Base-by-base conservation (phyloP, 30 jellyfish, hydroid and myxozoan species). In the Cassiopea xamachana region DNA sequence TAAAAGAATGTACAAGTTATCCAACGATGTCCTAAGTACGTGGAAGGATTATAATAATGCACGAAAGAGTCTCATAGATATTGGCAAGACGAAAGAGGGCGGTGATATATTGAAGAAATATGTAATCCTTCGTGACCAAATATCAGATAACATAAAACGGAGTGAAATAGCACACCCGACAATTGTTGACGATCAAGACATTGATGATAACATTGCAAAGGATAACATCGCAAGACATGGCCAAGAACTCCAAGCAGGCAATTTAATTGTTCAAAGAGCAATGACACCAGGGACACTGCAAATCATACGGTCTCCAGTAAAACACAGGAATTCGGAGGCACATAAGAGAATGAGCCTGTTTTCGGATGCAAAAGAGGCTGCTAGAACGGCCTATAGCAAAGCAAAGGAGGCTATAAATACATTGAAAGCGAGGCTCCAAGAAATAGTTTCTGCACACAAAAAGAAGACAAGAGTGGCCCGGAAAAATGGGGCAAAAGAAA, bases 21-120 rank as follows among this genome's bases (percentile, higher is more conserved):
- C 99, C 0, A 87, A 88, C 8, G 95, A 89, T 46, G 98, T 96
- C 19, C 90, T 92, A 85, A 72, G 72, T 73, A 68, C 99, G 69
- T 91, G 94, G 91, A 87, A 80, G 77, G 96, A 81, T 46, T 96
- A 96, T 51, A 59, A 82, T 76, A 59, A 46, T 16, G 99, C 99
- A 45, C 79, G 89, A 17, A 87, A 81, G 62, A 87, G 77, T 62
- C 83, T 96, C 39, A 13, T 83, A 14, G 84, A 79, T 18, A 89
- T 92, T 17, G 94, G 96, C 3, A 70, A 92, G 48, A 84, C 88
- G 0, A 73, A 92, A 14, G 90, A 67, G 68, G 96, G 97, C 50
- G 69, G 67, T 49, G 85, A 46, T 51, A 87, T 94, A 4, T 75
- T 94, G 39, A 94, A 94, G 80, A 90, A 82, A 55, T 94, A 90